Conservation (phyloP, 2,888 invertebrate genomes). For the Acheta domesticus region DNA sequence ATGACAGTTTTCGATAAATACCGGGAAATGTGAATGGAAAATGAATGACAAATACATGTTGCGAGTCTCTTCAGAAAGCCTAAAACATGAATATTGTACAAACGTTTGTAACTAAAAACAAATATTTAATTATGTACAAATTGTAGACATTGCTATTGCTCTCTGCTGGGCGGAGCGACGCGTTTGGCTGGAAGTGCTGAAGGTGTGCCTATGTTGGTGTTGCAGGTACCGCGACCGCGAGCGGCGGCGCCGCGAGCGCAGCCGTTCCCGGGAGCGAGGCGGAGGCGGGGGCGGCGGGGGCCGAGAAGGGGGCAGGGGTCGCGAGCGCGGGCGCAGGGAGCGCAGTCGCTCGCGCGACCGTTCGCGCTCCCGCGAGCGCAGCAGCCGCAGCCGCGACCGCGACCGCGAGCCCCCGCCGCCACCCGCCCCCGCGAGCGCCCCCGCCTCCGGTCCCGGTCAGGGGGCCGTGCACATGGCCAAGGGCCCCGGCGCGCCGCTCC, state of each 20-base stretch:
- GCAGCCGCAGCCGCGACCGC: slow-evolving; percentile 29
- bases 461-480: slow-evolving; percentile 28
- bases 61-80: no score
- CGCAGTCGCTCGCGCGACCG: slow-evolving; percentile 36
- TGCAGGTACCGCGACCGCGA: slow-evolving; percentile 56
- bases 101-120: no score
- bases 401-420: slow-evolving; percentile 28
- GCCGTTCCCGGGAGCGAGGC: slow-evolving; percentile 50
- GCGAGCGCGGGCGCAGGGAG: slow-evolving; percentile 53
- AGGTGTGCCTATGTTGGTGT: slow-evolving; percentile 53
- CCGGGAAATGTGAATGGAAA: no score
- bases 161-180: slow-evolving; percentile 29
- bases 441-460: slow-evolving; percentile 33
- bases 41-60: no score
- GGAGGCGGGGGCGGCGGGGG: slow-evolving; percentile 45
- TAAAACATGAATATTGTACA: no score
- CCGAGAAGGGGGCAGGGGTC: slow-evolving; percentile 48
- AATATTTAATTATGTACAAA: no score
- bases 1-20: no score
- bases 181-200: slow-evolving; percentile 46
- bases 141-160: no score
- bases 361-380: slow-evolving; percentile 11
- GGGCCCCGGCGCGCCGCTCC: not conserved
- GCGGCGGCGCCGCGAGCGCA: slow-evolving; percentile 47
- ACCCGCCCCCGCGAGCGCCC: slow-evolving; percentile 30